phyloP scores from a whole-genome alignment of 2,113 vertebrate genomes.

The Propithecus coquereli region DNA sequence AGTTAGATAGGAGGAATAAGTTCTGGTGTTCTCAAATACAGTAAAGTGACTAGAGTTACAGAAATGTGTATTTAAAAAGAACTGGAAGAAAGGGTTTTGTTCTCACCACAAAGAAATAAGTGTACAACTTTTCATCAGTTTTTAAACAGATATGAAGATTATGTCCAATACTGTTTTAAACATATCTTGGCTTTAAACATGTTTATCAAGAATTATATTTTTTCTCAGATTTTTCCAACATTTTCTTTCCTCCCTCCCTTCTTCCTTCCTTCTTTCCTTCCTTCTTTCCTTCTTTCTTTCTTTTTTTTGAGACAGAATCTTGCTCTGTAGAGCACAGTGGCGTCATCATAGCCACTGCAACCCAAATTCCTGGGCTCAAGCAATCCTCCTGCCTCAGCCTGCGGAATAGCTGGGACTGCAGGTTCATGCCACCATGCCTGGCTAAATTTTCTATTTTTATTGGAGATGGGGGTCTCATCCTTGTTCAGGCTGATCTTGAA shows the following conservation, averaged over 20 bases:
- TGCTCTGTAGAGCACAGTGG: no score
- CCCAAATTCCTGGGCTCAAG: no score
- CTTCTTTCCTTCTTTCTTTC: no score
- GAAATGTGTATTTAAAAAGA: not conserved
- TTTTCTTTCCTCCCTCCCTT: not conserved
- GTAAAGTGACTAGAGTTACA: not conserved
- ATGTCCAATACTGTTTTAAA: not conserved
- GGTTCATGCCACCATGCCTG: no score
- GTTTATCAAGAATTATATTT: not conserved
- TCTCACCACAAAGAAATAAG: not conserved
- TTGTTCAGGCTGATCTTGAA: no score
- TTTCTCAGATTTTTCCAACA: not conserved
- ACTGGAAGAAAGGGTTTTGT: not conserved
- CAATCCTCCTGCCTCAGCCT: no score
- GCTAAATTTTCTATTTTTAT: no score
- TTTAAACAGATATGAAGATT: not conserved
- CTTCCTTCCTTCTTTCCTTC: no score
- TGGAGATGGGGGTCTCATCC: no score
- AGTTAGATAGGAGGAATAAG: not conserved
- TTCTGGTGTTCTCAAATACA: not conserved
- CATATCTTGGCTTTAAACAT: not conserved
- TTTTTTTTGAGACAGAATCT: no score
- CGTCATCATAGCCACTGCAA: no score
- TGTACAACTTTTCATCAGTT: not conserved
- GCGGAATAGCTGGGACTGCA: no score